Evolutionary conservation across 2,797 vertebrate species (phyloP).

Genomic region (Enteromius radiatus): DNA sequence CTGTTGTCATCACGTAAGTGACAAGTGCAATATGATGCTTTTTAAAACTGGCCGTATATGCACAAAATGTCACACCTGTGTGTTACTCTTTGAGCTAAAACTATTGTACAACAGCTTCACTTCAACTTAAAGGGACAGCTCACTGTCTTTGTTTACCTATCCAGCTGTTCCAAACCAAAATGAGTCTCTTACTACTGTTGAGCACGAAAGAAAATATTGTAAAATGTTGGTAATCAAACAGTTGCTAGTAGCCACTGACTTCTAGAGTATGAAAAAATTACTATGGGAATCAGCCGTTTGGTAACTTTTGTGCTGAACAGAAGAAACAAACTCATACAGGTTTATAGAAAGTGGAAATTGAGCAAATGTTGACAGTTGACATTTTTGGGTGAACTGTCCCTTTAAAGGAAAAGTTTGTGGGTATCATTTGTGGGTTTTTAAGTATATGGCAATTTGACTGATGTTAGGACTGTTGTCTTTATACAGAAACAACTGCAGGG

Average conservation of each 20-base stretch:
- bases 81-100: conserved; percentile 7
- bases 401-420: background rate
- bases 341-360: background rate
- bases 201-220: background rate
- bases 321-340: background rate
- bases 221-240: background rate
- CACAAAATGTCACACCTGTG: background rate
- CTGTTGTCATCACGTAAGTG: conserved; percentile 88
- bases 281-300: background rate
- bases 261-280: background rate
- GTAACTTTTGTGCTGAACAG: background rate
- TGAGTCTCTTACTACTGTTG: background rate
- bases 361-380: background rate
- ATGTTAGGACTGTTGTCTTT: background rate
- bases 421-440: background rate
- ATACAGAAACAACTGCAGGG: conserved; percentile 85
- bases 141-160: background rate
- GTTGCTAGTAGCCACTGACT: background rate
- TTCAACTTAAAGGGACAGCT: background rate
- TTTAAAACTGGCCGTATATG: conserved; percentile 14
- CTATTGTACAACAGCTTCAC: background rate
- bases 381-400: background rate
- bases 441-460: background rate
- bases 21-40: background rate
- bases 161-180: background rate